Conservation (phyloP, 2,113 vertebrate species). For the Dolichallabes microphthalmus region DNA sequence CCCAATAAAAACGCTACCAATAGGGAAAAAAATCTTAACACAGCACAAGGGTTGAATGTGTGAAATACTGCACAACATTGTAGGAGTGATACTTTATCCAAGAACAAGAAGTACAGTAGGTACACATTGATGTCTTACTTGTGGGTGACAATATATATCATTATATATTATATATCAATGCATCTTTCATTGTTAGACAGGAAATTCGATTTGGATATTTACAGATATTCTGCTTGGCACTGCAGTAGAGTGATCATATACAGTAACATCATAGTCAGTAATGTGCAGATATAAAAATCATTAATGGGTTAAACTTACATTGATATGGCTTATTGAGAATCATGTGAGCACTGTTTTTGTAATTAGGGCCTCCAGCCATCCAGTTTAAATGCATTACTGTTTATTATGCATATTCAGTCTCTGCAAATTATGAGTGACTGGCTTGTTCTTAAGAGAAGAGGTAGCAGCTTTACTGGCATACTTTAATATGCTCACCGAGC, state of each 20-base stretch:
- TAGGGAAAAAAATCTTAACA: too few species aligned
- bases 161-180: neutral
- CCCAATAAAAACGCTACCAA: too few species aligned
- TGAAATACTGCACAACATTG: neutral
- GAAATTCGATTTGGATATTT: neutral
- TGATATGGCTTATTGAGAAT: constrained; percentile 53
- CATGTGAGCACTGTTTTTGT: constrained; percentile 53
- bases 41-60: neutral
- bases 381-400: constrained; percentile 57
- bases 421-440: constrained; percentile 54
- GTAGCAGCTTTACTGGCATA: constrained; percentile 10
- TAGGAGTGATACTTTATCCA: neutral
- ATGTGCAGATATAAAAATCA: constrained; percentile 25
- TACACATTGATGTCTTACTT: neutral
- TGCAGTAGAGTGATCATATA: neutral
- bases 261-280: constrained; percentile 13
- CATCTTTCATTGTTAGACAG: neutral
- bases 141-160: neutral
- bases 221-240: neutral
- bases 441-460: constrained; percentile 45
- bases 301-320: constrained; percentile 49
- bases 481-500: constrained; percentile 40
- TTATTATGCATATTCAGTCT: constrained; percentile 58
- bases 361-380: constrained; percentile 54
- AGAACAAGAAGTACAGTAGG: neutral